A percentile compares a stretch with the other conserved stretches of the same genome.
Evolutionary conservation across 1,140 invertebrate species (phyloP).

Genomic region (Pseudomyrmex concolor): DNA sequence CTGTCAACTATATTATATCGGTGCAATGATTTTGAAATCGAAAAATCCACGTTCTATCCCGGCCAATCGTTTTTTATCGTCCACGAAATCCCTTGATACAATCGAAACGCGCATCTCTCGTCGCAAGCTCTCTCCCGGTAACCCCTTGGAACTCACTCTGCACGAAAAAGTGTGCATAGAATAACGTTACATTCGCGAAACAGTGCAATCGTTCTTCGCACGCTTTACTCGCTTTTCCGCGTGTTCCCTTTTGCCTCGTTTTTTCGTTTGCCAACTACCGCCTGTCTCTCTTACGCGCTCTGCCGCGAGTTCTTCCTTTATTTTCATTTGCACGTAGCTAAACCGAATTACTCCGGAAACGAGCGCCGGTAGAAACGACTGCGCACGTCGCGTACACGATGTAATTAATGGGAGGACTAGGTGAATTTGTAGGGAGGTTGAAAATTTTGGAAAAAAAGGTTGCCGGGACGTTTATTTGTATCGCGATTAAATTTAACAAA

Average conservation of each 20-base stretch:
- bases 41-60: neutral
- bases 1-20: neutral
- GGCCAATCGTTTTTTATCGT: conserved; percentile 32
- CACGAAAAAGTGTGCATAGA: conserved; percentile 34
- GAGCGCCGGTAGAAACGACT: conserved; percentile 22
- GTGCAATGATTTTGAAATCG: neutral
- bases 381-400: conserved; percentile 10
- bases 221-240: conserved; percentile 31
- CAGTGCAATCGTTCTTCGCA: conserved; percentile 49
- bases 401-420: conserved; percentile 25
- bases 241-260: conserved; percentile 18
- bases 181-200: conserved; percentile 54
- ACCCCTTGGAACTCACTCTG: conserved; percentile 22
- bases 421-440: conserved; percentile 8
- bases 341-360: conserved; percentile 51
- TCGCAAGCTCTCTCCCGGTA: conserved; percentile 4
- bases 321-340: conserved; percentile 42
- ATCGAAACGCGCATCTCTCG: conserved; percentile 13
- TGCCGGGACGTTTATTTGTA: neutral
- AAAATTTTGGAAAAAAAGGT: conserved; percentile 7
- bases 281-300: conserved; percentile 15
- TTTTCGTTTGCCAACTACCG: conserved; percentile 28
- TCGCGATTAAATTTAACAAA: conserved; percentile 11
- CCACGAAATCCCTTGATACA: conserved; percentile 23
- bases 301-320: neutral